phyloP scores from a whole-genome alignment of 2,888 invertebrate species.

The Adelphocoris suturalis region DNA sequence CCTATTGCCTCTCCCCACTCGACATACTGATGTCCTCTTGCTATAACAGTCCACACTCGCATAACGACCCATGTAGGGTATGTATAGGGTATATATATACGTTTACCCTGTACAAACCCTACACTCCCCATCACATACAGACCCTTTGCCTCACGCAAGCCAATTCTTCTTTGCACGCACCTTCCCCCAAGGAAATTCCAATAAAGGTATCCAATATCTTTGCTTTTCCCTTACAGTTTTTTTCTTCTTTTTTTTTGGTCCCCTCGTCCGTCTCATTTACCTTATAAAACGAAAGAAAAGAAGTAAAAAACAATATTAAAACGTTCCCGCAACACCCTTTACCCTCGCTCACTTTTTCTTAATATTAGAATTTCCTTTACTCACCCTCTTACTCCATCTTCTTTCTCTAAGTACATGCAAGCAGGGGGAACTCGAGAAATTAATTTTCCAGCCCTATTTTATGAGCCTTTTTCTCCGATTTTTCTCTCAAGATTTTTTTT shows the following conservation, averaged over 20 bases:
- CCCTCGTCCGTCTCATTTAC: neutral
- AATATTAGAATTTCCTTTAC: neutral
- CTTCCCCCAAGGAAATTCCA: neutral
- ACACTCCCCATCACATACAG: neutral
- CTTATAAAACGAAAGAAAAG: neutral
- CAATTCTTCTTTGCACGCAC: neutral
- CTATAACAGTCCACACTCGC: neutral
- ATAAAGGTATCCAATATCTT: conserved; percentile 39
- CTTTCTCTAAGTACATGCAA: neutral
- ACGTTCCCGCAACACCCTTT: conserved; percentile 12
- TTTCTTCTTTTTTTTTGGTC: too few species aligned
- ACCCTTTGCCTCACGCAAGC: neutral
- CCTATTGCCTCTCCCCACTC: neutral
- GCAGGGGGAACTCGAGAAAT: neutral
- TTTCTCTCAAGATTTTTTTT: neutral
- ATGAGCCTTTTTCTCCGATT: neutral
- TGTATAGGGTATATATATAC: neutral
- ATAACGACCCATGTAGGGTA: too few species aligned
- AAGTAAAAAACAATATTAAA: conserved; percentile 27
- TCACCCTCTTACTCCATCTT: neutral
- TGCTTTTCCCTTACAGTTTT: neutral
- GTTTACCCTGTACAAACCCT: neutral
- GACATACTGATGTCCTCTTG: neutral
- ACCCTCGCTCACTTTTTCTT: neutral
- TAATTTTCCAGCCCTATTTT: conserved; percentile 11